Evolutionary conservation across 2,888 invertebrate species (phyloP).

Genomic region (Prosapia bicincta): DNA sequence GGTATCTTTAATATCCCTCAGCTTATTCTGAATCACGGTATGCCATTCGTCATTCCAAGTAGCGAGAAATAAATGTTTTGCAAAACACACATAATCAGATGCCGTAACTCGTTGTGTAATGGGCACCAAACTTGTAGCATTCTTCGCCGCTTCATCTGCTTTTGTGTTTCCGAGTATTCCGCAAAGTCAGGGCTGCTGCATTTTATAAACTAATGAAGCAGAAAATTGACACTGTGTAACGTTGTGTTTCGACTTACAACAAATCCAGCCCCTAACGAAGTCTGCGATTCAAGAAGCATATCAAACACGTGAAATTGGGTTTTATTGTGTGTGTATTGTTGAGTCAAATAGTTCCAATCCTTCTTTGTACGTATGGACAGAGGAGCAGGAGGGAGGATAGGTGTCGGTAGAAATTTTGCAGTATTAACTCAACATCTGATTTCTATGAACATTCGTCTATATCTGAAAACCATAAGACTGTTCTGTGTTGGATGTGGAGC

Average conservation of each 20-base stretch:
- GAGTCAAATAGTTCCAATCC: background rate
- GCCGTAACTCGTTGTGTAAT: too few relatives aligned
- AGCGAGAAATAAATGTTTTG: too few relatives aligned
- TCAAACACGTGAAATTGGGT: background rate
- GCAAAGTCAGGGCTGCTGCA: too few relatives aligned
- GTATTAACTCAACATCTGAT: background rate
- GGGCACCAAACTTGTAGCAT: too few relatives aligned
- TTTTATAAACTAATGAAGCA: background rate
- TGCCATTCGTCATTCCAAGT: too few relatives aligned
- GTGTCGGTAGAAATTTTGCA: background rate
- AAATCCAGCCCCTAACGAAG: background rate
- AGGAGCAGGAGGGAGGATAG: background rate
- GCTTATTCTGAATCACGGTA: too few relatives aligned
- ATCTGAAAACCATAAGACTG: background rate
- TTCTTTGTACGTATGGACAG: conserved; percentile 5
- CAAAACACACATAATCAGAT: too few relatives aligned
- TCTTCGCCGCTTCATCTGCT: too few relatives aligned
- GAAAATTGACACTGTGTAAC: background rate
- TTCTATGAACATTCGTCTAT: background rate
- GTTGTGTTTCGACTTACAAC: conserved; percentile 2
- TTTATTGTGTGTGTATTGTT: conserved; percentile 3
- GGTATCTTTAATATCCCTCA: too few relatives aligned
- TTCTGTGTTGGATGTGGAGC: background rate
- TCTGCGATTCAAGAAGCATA: background rate
- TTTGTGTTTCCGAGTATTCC: too few relatives aligned